Conservation (phyloP, 2,888 invertebrate species). For the Shargacucullia verbasci region DNA sequence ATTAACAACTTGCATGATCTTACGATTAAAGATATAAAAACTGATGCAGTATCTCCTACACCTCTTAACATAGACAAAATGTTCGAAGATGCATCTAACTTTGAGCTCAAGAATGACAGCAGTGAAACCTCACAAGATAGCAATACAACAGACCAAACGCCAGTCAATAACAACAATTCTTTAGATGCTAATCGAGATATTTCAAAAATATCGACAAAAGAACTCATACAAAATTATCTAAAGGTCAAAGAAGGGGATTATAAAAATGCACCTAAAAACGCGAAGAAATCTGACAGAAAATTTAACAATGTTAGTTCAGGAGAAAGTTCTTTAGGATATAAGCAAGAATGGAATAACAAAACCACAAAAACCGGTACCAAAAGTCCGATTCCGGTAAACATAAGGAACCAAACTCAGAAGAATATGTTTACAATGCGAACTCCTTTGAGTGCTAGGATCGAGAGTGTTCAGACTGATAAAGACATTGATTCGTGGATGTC, state of each 20-base stretch:
- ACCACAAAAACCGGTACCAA: slow-evolving; percentile 61
- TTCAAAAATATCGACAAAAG: slow-evolving; percentile 82
- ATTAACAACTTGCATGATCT: slow-evolving; percentile 85
- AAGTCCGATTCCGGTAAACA: slow-evolving; percentile 55
- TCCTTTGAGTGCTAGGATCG: slow-evolving; percentile 81
- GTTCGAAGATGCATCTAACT: slow-evolving; percentile 76
- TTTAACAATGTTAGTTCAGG: slow-evolving; percentile 66
- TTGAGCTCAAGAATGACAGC: slow-evolving; percentile 64
- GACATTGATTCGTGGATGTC: slow-evolving; percentile 88
- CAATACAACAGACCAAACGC: slow-evolving; percentile 50
- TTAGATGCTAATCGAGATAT: slow-evolving; percentile 72
- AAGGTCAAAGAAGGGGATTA: slow-evolving; percentile 83
- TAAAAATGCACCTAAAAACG: slow-evolving; percentile 63
- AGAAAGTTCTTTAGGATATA: slow-evolving; percentile 60
- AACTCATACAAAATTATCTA: slow-evolving; percentile 83
- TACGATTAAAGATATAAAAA: slow-evolving; percentile 85
- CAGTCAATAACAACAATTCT: slow-evolving; percentile 66
- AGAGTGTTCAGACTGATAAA: slow-evolving; percentile 81
- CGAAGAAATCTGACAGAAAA: slow-evolving; percentile 74
- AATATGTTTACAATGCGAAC: slow-evolving; percentile 68
- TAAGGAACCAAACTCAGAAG: slow-evolving; percentile 74
- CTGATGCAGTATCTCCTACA: slow-evolving; percentile 81
- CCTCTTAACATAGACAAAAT: slow-evolving; percentile 82
- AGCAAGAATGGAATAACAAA: slow-evolving; percentile 79
- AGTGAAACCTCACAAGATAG: slow-evolving; percentile 60